Conservation (phyloP, 2,113 vertebrate genomes). For the pig (Sus scrofa) region T2T-Sscrofa CM000818.6:128762001-128762500, state of each 20-base stretch:
- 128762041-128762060: not conserved
- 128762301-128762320: too few species aligned
- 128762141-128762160: accelerated
- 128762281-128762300: too few species aligned
- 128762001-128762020: not conserved
- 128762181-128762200: accelerated
- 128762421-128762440: not conserved
- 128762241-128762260: too few species aligned
- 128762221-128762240: not conserved
- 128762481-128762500: not conserved
- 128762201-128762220: not conserved
- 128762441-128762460: accelerated
- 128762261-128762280: too few species aligned
- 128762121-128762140: not conserved
- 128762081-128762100: not conserved
- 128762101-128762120: not conserved
- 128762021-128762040: not conserved
- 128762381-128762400: not conserved
- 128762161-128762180: not conserved
- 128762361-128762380: not conserved
- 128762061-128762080: not conserved
- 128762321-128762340: too few species aligned
- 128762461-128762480: not conserved
- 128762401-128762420: not conserved
- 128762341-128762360: too few species aligned